phyloP scores from a whole-genome alignment of 2,113 vertebrate species.

The Tychaedon coryphoeus region DNA sequence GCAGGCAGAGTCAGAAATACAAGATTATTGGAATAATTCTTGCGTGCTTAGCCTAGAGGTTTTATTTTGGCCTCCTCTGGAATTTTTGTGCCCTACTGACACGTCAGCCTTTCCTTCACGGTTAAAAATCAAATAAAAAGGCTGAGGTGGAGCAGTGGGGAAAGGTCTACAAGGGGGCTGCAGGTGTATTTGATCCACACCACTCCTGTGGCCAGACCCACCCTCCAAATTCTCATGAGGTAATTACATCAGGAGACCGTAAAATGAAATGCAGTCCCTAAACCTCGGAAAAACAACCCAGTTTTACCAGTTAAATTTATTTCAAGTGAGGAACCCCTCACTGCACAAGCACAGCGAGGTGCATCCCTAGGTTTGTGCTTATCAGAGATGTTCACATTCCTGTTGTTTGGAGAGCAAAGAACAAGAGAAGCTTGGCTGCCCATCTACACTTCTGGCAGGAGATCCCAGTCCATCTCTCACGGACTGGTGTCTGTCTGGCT shows the following conservation, averaged over 20 bases:
- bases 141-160: background rate
- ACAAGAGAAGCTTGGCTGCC: background rate
- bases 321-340: background rate
- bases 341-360: background rate
- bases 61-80: background rate
- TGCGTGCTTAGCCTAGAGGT: rapidly evolving
- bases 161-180: background rate
- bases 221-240: background rate
- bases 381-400: background rate
- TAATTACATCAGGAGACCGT: background rate
- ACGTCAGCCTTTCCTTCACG: background rate
- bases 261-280: background rate
- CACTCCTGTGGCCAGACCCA: background rate
- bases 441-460: background rate
- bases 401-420: background rate
- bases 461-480: rapidly evolving
- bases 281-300: background rate
- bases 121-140: background rate
- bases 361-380: background rate
- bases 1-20: background rate
- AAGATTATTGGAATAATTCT: background rate
- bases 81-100: background rate
- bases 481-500: background rate
- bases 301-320: background rate
- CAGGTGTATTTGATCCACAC: background rate